phyloP scores from a whole-genome alignment of 2,113 vertebrate species.

The Pomatorhinus ruficollis region DNA sequence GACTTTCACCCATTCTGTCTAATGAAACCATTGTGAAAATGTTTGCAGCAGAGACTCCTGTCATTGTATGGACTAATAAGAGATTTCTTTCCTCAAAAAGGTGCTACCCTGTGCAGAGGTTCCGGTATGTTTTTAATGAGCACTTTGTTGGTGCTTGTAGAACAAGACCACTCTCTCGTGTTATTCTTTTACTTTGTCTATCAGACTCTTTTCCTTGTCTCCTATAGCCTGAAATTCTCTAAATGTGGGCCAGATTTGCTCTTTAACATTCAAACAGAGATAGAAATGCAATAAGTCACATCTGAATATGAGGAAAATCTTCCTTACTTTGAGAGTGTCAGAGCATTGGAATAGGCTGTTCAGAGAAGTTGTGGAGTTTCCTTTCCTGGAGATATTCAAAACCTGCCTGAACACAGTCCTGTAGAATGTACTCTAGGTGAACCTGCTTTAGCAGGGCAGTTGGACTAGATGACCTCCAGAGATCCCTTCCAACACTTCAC shows the following conservation, averaged over 20 bases:
- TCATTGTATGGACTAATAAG: neutral
- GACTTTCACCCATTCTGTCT: neutral
- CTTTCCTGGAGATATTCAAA: neutral
- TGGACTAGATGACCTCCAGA: neutral
- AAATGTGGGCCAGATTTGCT: neutral
- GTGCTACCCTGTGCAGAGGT: neutral
- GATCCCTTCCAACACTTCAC: neutral
- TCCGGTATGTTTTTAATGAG: neutral
- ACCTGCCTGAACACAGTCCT: neutral
- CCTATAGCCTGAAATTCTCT: neutral
- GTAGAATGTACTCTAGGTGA: neutral
- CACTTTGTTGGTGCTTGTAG: neutral
- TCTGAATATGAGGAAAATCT: neutral
- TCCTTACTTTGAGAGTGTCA: neutral
- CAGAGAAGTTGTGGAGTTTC: rapidly evolving
- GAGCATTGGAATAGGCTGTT: neutral
- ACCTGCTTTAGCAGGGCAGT: neutral
- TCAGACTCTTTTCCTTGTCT: neutral
- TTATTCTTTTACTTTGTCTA: neutral
- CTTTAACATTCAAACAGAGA: neutral
- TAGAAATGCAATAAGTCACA: neutral
- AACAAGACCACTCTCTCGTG: neutral
- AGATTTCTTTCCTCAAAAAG: neutral
- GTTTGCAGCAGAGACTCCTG: neutral
- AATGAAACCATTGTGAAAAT: neutral